Conservation (phyloP, 1,140 invertebrate genomes). For the Drosophila ohnishii region DNA sequence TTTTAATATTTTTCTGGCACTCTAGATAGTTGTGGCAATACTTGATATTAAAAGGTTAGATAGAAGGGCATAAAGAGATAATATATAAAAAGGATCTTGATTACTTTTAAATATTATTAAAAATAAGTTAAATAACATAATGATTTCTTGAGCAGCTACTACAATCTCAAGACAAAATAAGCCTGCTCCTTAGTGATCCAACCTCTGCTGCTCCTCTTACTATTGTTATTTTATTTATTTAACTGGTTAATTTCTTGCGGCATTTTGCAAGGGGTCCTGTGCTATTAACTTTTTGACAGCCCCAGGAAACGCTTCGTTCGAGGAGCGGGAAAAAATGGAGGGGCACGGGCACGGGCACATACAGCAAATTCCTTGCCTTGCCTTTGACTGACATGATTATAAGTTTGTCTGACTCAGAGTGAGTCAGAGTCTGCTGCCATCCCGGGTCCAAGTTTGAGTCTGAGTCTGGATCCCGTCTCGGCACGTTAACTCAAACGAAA, state of each 20-base stretch:
- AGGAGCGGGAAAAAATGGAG: not conserved
- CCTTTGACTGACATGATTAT: constrained; percentile 82
- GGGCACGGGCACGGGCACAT: constrained; percentile 15
- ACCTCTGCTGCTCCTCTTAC: not conserved
- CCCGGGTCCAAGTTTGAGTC: constrained; percentile 14
- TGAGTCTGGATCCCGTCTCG: constrained; percentile 52
- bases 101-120: not conserved
- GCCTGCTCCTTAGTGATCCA: not conserved
- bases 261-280: constrained; percentile 24
- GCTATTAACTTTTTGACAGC: constrained; percentile 48
- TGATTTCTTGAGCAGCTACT: not conserved
- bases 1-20: constrained; percentile 16
- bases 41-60: not conserved
- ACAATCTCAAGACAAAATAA: not conserved
- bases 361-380: constrained; percentile 60
- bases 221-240: constrained; percentile 37
- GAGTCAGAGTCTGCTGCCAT: constrained; percentile 23
- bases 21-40: not conserved
- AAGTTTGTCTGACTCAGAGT: constrained; percentile 66
- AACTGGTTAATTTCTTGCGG: constrained; percentile 45
- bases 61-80: too few species aligned
- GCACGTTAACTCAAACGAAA: constrained; percentile 82
- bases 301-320: not conserved
- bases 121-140: not conserved
- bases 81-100: not conserved